Evolutionary conservation across 2,888 invertebrate genomes (phyloP).

Genomic region (Arge pagana): DNA sequence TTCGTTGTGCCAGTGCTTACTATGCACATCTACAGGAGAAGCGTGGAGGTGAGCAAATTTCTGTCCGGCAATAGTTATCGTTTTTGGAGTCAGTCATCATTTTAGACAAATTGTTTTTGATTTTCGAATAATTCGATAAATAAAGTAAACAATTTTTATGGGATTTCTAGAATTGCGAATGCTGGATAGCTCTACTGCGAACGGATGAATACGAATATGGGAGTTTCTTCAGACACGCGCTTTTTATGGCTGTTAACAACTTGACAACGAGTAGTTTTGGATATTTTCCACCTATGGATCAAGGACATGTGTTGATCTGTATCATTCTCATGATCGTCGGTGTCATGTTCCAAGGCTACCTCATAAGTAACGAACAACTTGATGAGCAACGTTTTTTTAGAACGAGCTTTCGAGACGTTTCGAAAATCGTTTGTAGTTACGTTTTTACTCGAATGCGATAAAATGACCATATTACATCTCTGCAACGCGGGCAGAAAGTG

Average conservation of each 20-base stretch:
- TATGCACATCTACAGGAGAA: conserved; percentile 32
- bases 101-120: background rate
- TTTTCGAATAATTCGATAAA: background rate
- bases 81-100: background rate
- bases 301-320: conserved; percentile 41
- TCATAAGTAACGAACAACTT: too few species aligned
- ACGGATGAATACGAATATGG: background rate
- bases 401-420: too few species aligned
- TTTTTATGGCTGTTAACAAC: conserved; percentile 49
- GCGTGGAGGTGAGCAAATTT: conserved; percentile 30
- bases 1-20: conserved; percentile 42
- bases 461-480: too few species aligned
- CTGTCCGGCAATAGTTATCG: background rate
- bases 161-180: conserved; percentile 38
- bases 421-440: too few species aligned
- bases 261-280: conserved; percentile 47
- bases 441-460: too few species aligned
- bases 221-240: conserved; percentile 32
- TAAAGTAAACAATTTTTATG: background rate
- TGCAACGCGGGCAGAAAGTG: too few species aligned
- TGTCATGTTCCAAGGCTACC: conserved; percentile 45
- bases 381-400: too few species aligned
- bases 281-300: conserved; percentile 34
- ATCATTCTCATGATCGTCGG: conserved; percentile 47
- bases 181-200: conserved; percentile 38